Conservation (phyloP, 2,113 vertebrate genomes). For the Entomyzon cyanotis region DNA sequence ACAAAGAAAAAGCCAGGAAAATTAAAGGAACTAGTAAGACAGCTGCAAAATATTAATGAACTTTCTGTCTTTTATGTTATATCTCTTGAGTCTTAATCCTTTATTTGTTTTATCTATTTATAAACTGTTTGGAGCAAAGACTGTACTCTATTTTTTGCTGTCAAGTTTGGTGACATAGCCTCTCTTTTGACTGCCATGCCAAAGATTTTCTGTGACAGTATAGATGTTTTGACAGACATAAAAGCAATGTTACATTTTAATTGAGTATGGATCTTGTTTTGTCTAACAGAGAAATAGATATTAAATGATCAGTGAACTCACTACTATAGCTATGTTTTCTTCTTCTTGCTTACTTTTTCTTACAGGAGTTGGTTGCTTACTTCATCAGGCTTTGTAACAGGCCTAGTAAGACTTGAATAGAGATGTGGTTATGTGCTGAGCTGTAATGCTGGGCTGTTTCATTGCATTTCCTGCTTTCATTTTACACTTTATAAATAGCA, state of each 20-base stretch:
- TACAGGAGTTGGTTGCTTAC: not conserved
- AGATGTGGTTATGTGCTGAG: not conserved
- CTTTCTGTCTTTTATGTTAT: not conserved
- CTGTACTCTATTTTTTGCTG: not conserved
- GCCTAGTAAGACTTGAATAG: not conserved
- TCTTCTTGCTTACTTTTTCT: not conserved
- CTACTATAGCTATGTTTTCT: not conserved
- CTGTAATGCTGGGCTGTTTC: not conserved
- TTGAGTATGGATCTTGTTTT: not conserved
- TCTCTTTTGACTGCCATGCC: not conserved
- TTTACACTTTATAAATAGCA: not conserved
- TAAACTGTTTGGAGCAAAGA: not conserved
- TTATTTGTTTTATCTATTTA: not conserved
- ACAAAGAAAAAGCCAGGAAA: not conserved
- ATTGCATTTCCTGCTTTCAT: not conserved
- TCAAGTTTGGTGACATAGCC: not conserved
- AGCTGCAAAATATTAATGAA: not conserved
- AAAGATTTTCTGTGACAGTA: not conserved
- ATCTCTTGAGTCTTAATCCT: not conserved
- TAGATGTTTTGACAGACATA: not conserved
- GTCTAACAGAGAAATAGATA: not conserved
- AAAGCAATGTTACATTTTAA: not conserved
- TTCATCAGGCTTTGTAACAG: not conserved
- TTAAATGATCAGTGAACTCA: not conserved
- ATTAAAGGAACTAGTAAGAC: not conserved